Evolutionary conservation across 1,140 invertebrate genomes (phyloP).

Genomic region (Drosophila biarmipes): DNA sequence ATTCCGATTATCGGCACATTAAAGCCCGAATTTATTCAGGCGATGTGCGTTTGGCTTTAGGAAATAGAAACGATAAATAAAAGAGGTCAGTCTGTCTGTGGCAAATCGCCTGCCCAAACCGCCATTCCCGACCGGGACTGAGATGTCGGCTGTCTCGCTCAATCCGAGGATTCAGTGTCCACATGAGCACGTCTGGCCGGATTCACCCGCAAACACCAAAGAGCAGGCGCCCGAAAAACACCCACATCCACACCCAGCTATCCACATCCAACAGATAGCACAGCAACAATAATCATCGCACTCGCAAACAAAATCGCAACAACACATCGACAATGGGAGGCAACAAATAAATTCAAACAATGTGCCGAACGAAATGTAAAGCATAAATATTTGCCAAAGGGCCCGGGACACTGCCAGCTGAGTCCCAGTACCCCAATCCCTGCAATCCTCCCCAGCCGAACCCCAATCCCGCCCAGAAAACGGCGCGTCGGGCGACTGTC

Average conservation of each 20-base stretch:
- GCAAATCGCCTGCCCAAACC: constrained; percentile 65
- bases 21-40: constrained; percentile 9
- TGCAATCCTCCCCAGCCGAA: not conserved
- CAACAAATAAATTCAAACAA: constrained; percentile 82
- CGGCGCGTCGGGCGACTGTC: constrained; percentile 58
- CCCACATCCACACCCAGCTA: constrained; percentile 9
- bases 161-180: constrained; percentile 14
- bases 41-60: constrained; percentile 18
- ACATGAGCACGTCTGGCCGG: constrained; percentile 68
- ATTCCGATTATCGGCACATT: constrained; percentile 31
- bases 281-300: constrained; percentile 73
- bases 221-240: constrained; percentile 27
- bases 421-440: constrained; percentile 32
- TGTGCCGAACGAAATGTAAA: constrained; percentile 80
- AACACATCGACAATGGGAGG: constrained; percentile 65
- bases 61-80: constrained; percentile 64
- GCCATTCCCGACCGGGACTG: constrained; percentile 35
- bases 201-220: constrained; percentile 43
- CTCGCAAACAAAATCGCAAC: constrained; percentile 71
- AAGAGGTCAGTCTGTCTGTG: constrained; percentile 68
- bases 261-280: constrained; percentile 7
- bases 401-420: constrained; percentile 61
- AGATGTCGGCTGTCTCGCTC: constrained; percentile 11
- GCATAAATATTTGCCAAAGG: constrained; percentile 82
- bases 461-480: not conserved